Percentiles rank a stretch among this genome's conserved stretches.
Evolutionary conservation across 2,113 vertebrate genomes (phyloP).

Genomic region (Dasypus novemcinctus): DNA sequence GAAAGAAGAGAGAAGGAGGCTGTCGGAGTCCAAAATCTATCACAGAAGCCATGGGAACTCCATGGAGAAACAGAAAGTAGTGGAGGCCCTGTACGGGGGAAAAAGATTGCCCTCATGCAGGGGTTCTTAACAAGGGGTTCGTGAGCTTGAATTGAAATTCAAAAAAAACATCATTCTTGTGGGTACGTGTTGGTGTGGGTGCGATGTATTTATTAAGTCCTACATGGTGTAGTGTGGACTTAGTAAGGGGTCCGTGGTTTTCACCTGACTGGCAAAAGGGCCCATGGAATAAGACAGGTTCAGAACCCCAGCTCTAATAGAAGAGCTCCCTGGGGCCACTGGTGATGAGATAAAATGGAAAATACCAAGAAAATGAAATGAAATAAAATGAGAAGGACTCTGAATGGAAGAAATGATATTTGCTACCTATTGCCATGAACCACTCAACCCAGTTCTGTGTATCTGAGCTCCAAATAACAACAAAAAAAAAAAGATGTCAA

Average conservation of each 20-base stretch:
- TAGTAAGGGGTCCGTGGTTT: no score
- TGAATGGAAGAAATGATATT: background rate
- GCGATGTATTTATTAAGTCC: no score
- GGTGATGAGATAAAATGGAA: background rate
- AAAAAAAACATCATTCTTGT: no score
- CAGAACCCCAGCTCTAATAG: no score
- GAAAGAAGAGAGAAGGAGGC: background rate
- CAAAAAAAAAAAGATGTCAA: background rate
- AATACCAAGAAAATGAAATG: background rate
- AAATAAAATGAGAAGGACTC: background rate
- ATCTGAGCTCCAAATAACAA: background rate
- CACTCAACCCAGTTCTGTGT: background rate
- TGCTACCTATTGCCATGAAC: background rate
- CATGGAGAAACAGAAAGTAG: background rate
- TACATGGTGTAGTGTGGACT: no score
- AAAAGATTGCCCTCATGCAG: background rate
- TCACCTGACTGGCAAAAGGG: no score
- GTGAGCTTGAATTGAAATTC: no score
- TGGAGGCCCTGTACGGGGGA: background rate
- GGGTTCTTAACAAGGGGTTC: no score
- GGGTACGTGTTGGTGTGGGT: no score
- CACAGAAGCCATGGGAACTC: background rate
- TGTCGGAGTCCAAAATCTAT: background rate
- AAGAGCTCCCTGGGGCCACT: background rate
- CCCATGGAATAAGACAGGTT: no score